Evolutionary conservation across 2,797 vertebrate genomes (phyloP), one percentile per base, ranked within the genome.

Genomic region (Lerista edwardsae): DNA sequence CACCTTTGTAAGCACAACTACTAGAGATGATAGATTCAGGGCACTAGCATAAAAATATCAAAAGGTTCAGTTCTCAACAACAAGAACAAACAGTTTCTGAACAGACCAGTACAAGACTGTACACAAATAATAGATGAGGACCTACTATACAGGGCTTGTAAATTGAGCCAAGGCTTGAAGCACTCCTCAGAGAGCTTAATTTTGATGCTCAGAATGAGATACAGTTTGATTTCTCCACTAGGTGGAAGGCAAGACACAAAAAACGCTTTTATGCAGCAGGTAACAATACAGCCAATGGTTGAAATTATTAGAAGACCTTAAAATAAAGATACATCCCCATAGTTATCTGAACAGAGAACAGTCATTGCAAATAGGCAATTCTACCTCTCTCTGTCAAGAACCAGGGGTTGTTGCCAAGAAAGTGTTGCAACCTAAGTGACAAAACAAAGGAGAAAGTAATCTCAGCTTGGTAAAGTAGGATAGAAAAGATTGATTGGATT

Each of bases 41-140:
- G 82, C 5, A 76, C 27, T 41, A 79, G 36, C 1, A 51, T 4
- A 67, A 23, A n/a, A 90, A 2, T 8, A 89, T 17, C 57, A 83
- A 55, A 36, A 36, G 44, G 76, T 9, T 51, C n/a, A 29, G 4
- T 4, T 82, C 0, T 68, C 0, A 36, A 10, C 80, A 25, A 77
- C 59, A 36, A 39, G 27, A 89, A 88, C 72, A 1, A 0, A 51
- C 3, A 3, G 25, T 59, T 80, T 57, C 6, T 1, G 72, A 44
- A 7, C 77, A 74, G 81, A 80, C 64, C 11, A 4, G 74, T 0
- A 27, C 8, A 51, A 64, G 65, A 67, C 2, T 1, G 39, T 55
- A 2, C 80, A 88, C 65, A 88, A 92, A 84, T 80, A 91, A 94
- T 78, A 81, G 34, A 83, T 82, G 21, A 73, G 29, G 2, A 27